Evolutionary conservation across 2,888 invertebrate genomes (phyloP).

Genomic region (Ceratothoa steindachneri): DNA sequence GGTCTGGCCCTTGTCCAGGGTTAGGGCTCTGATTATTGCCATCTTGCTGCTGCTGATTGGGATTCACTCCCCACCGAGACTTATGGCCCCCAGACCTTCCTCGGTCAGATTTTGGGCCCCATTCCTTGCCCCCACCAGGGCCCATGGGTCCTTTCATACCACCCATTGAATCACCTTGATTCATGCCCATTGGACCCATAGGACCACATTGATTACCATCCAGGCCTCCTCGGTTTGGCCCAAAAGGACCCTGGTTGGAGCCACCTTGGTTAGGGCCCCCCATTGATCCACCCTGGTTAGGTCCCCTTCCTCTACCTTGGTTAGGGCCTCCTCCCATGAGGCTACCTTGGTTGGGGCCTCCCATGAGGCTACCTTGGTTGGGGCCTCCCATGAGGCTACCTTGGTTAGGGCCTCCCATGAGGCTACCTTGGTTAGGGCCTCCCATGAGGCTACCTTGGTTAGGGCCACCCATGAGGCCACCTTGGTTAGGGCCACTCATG

Average conservation of each 20-base stretch:
- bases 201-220: not conserved
- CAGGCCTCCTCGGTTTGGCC: not conserved
- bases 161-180: not conserved
- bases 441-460: not conserved
- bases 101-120: not conserved
- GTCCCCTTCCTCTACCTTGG: not conserved
- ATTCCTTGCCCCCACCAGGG: not conserved
- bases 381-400: not conserved
- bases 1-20: conserved; percentile 12
- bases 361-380: not conserved
- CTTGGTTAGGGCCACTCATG: not conserved
- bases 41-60: conserved; percentile 5
- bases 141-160: not conserved
- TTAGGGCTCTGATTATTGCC: not conserved
- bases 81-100: not conserved
- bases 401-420: not conserved
- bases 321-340: not conserved
- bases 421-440: not conserved
- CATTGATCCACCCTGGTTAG: not conserved
- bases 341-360: not conserved
- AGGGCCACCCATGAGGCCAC: not conserved
- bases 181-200: not conserved
- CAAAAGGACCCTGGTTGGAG: not conserved
- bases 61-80: not conserved
- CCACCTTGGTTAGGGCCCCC: not conserved